A percentile compares a stretch with the other conserved stretches of the same genome.
Evolutionary conservation across 1,140 invertebrate genomes (phyloP).

Genomic region (Bilobella aurantiaca): DNA sequence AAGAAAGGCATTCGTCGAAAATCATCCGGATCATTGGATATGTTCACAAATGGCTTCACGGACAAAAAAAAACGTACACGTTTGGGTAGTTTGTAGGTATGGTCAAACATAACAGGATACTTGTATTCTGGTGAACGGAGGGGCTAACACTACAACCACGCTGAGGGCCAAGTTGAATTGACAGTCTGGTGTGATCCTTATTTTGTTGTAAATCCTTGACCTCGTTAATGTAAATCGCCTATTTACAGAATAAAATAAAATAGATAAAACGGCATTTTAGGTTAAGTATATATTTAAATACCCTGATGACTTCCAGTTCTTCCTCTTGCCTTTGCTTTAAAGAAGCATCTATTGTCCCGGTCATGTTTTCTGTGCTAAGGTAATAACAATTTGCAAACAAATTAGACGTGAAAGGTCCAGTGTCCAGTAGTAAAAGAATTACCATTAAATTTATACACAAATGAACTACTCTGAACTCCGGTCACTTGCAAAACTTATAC

Average conservation of each 20-base stretch:
- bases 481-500: too few species aligned
- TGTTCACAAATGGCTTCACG: background rate
- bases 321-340: slow-evolving; percentile 16
- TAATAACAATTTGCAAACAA: too few species aligned
- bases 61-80: slow-evolving; percentile 15
- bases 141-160: slow-evolving; percentile 9
- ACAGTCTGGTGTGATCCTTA: slow-evolving; percentile 5
- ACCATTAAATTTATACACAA: too few species aligned
- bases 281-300: background rate
- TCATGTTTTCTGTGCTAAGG: too few species aligned
- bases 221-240: slow-evolving; percentile 31
- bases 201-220: slow-evolving; percentile 17
- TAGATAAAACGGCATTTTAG: background rate
- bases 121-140: slow-evolving; percentile 6
- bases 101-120: slow-evolving; percentile 12
- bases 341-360: too few species aligned
- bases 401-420: too few species aligned
- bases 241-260: background rate
- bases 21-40: too few species aligned
- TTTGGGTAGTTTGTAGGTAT: slow-evolving; percentile 28
- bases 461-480: too few species aligned
- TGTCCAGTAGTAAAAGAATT: too few species aligned
- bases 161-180: slow-evolving; percentile 23
- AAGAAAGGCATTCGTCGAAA: background rate
- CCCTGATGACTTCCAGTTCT: slow-evolving; percentile 31